These are phyloP conservation scores for Andrena camellia DNA, from an alignment of 2,888 invertebrate genomes.

Conservation along the genomic window DNA sequence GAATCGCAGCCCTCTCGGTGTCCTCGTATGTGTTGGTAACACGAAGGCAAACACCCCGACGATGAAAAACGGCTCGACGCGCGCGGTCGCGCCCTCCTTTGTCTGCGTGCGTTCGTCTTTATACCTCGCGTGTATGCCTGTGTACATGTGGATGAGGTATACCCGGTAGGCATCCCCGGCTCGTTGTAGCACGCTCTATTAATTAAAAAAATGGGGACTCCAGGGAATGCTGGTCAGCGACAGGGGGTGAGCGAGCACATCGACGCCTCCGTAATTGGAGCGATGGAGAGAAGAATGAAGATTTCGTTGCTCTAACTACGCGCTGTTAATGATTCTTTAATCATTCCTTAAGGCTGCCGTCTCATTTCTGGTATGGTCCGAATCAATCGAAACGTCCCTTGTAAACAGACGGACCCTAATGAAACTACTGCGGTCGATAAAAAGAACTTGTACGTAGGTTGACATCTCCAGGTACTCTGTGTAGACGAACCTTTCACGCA, in stretches of 20 bases:
- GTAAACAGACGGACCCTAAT: too few species aligned
- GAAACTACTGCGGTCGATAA: too few species aligned
- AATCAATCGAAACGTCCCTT: too few species aligned
- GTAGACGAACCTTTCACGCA: too few species aligned
- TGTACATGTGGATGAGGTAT: slow-evolving; percentile 28
- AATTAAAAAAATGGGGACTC: slow-evolving; percentile 79
- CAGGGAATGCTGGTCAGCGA: slow-evolving; percentile 75
- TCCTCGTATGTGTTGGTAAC: slow-evolving; percentile 55
- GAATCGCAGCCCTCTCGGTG: slow-evolving; percentile 58
- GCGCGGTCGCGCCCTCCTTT: slow-evolving; percentile 16
- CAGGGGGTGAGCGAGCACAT: slow-evolving; percentile 64
- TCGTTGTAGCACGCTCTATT: slow-evolving; percentile 79
- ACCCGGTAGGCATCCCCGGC: slow-evolving; percentile 73
- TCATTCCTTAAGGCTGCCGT: slow-evolving; percentile 50
- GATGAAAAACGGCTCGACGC: slow-evolving; percentile 22
- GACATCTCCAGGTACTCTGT: too few species aligned
- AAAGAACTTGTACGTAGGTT: too few species aligned
- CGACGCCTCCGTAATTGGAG: slow-evolving; percentile 69
- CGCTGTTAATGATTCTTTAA: slow-evolving; percentile 65
- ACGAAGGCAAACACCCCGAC: slow-evolving; percentile 49
- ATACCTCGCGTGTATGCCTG: background rate
- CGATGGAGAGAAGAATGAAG: slow-evolving; percentile 53
- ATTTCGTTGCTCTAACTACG: slow-evolving; percentile 64
- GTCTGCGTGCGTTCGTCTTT: slow-evolving; percentile 18
- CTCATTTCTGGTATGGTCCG: too few species aligned